These are phyloP conservation scores for Psilopsiagon aurifrons DNA, from an alignment of 2,113 vertebrate genomes.

Conservation along the genomic window DNA sequence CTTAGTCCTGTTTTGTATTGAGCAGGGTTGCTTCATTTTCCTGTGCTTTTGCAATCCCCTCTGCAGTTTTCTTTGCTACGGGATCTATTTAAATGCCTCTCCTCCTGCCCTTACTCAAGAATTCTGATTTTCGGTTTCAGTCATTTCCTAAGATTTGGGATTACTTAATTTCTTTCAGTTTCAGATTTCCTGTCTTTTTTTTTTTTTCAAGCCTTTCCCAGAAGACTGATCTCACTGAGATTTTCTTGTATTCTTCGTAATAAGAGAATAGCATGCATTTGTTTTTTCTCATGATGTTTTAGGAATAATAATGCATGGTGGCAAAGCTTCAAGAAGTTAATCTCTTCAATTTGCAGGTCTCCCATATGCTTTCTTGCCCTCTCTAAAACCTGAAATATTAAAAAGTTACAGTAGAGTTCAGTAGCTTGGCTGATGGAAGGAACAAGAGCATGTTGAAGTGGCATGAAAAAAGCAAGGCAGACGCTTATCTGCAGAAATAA, in stretches of 20 bases:
- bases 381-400: neutral
- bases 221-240: neutral
- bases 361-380: neutral
- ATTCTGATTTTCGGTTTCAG: neutral
- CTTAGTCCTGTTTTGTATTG: neutral
- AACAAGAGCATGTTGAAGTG: neutral
- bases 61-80: neutral
- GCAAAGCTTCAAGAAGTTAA: neutral
- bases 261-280: neutral
- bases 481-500: neutral
- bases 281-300: neutral
- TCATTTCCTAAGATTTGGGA: neutral
- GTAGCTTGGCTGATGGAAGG: neutral
- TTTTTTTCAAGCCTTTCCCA: neutral
- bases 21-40: slow-evolving; percentile 7
- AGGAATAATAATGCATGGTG: neutral
- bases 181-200: neutral
- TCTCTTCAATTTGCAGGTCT: neutral
- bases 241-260: neutral
- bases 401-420: neutral
- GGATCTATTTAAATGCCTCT: neutral
- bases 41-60: slow-evolving; percentile 36
- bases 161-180: slow-evolving; percentile 16
- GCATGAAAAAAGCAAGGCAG: neutral
- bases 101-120: neutral